A percentile compares a stretch with the other conserved stretches of the same genome.
Conservation (phyloP, 2,888 invertebrate species). For the Leucophora obtusa region DNA sequence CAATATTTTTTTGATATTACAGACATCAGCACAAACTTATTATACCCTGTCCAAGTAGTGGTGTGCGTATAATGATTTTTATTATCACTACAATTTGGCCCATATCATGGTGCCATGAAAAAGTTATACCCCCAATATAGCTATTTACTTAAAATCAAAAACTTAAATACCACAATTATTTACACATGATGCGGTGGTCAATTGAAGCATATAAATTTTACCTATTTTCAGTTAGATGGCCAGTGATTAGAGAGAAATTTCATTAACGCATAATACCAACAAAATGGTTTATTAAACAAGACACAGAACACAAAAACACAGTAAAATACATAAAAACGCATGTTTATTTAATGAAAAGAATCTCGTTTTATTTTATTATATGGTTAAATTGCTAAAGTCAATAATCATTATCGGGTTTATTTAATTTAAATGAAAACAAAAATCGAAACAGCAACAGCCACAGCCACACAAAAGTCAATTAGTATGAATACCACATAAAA, state of each 20-base stretch:
- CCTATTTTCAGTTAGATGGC: slow-evolving; percentile 5
- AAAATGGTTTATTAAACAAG: slow-evolving; percentile 23
- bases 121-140: too few species aligned
- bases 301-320: neutral
- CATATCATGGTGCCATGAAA: too few species aligned
- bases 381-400: slow-evolving; percentile 14
- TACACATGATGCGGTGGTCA: slow-evolving; percentile 55
- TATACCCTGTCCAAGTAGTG: too few species aligned
- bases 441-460: neutral
- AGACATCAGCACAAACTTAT: too few species aligned
- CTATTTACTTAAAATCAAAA: slow-evolving; percentile 26
- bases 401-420: slow-evolving; percentile 20
- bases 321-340: neutral
- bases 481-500: slow-evolving; percentile 11
- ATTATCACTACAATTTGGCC: too few species aligned
- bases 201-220: slow-evolving; percentile 45
- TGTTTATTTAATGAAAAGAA: neutral
- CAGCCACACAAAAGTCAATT: slow-evolving; percentile 13
- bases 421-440: neutral
- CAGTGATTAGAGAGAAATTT: slow-evolving; percentile 50
- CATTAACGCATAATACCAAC: slow-evolving; percentile 31
- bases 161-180: slow-evolving; percentile 59
- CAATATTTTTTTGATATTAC: too few species aligned
- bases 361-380: slow-evolving; percentile 13
- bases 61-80: too few species aligned